Base-by-base conservation (phyloP, 2,797 vertebrate genomes). In the Molossus molossus region DNA sequence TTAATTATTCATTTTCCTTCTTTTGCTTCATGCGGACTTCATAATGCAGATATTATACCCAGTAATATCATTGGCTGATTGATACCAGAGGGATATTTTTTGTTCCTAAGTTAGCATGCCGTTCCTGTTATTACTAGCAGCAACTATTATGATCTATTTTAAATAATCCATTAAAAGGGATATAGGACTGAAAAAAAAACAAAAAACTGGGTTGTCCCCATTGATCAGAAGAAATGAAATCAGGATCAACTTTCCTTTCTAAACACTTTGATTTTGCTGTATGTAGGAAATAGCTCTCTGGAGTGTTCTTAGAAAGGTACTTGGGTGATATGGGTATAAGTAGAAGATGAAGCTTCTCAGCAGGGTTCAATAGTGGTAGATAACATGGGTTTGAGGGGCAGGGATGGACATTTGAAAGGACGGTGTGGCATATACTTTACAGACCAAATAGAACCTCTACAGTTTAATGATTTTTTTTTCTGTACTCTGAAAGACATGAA, bases 401-500 rank as follows among this genome's bases (percentile, higher is more conserved):
- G 23, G 11, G 58, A n/a, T 77, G 53, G 67, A 65, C 53, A 85
- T 91, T 73, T 95, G 27, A 89, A 96, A 95, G 94, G 75, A 96
- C 50, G 94, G 65, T 10, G 23, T 70, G 45, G 25, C 37, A 65
- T 23, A 64, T 13, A 82, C 82, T 82, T 95, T 62, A 12, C 29
- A 96, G 89, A 85, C 57, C 20, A 85, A 94, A 76, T 33, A 86
- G 55, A 81, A 96, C 82, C 85, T 82, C 27, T 67, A 25, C 20
- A 79, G 65, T 67, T 96, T 77, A 77, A 64, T 91, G 58, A 73
- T 79, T 95, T 87, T 84, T 82, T n/a, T 72, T 75, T 87, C 73
- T 84, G 37, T 80, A 64, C 87, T 58, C 89, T 91, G 76, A 97
- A 97, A 97, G 94, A 96, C 94, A 95, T 45, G 92, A 97, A 94